These are phyloP conservation scores for Eremophila alpestris DNA, from an alignment of 2,797 vertebrate species.

Conservation along the genomic window DNA sequence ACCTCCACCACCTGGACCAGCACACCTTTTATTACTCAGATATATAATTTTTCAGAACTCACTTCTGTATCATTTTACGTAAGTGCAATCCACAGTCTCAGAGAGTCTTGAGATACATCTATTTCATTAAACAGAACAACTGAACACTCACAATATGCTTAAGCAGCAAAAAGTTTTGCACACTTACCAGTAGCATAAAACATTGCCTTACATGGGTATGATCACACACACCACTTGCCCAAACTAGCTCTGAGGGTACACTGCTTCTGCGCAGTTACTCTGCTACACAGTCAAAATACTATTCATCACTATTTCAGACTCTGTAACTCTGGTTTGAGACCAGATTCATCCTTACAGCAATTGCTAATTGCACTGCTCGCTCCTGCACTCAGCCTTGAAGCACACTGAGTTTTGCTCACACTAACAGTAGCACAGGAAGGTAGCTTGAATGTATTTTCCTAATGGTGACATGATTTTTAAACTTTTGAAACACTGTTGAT, in stretches of 20 bases:
- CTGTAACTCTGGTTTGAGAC: neutral
- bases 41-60: neutral
- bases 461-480: neutral
- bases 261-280: neutral
- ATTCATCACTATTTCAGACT: neutral
- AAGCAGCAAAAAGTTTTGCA: neutral
- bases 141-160: neutral
- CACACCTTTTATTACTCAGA: accelerated
- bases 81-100: neutral
- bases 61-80: neutral
- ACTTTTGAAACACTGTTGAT: neutral
- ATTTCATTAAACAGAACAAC: neutral
- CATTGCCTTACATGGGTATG: neutral
- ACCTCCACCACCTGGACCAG: neutral
- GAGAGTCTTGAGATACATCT: neutral
- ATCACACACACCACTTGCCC: neutral
- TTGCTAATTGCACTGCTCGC: neutral
- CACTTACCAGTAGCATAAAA: neutral
- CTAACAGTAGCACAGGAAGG: neutral
- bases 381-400: neutral
- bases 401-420: neutral
- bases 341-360: neutral
- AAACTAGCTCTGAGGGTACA: neutral
- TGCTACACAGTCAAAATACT: neutral
- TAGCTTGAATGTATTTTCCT: neutral